Evolutionary conservation across 2,113 vertebrate species (phyloP), one percentile per base, ranked within the genome.

Genomic region (Columbina picui): DNA sequence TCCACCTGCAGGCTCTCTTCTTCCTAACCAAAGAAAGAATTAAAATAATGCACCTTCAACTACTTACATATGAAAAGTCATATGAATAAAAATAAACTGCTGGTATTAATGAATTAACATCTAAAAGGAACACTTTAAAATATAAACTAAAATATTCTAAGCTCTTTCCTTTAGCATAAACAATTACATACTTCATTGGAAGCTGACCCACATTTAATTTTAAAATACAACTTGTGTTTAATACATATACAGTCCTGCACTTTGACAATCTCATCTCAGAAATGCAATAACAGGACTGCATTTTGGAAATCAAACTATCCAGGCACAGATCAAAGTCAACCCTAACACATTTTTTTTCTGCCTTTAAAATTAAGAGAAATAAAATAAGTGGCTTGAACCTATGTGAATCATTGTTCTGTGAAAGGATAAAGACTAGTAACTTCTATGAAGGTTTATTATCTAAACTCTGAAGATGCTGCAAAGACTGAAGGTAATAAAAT

Each of bases 401-500:
- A 78, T 56, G 69, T 84, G 93, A 97, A 93, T 96, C 88, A 96
- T 47, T 93, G 94, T 94, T 94, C 87, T 94, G 85, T 94, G 93
- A 95, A 97, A 97, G 95, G 74, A 70, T 90, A 89, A 84, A 94
- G 68, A 92, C 90, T 74, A 95, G 93, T 89, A 94, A 94, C 81
- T 96, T 96, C 92, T 76, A 11, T 63, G 90, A 85, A 95, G 85
- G 90, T 97, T 98, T 97, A 98, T 96, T 97, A 98, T 94, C 96
- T 96, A 94, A 97, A 97, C 83, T 96, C 82, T 83, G 94, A 93
- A 96, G 96, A 96, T 92, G 89, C 91, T 52, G 83, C 78, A 91
- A 97, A 97, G 95, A 96, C 91, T 81, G 81, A 97, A 92, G 89
- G 63, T 95, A 97, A 97, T 97, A 97, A 97, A 98, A 93, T 65